Evolutionary conservation across 2,888 invertebrate genomes (phyloP).

Genomic region (Spodoptera littoralis): DNA sequence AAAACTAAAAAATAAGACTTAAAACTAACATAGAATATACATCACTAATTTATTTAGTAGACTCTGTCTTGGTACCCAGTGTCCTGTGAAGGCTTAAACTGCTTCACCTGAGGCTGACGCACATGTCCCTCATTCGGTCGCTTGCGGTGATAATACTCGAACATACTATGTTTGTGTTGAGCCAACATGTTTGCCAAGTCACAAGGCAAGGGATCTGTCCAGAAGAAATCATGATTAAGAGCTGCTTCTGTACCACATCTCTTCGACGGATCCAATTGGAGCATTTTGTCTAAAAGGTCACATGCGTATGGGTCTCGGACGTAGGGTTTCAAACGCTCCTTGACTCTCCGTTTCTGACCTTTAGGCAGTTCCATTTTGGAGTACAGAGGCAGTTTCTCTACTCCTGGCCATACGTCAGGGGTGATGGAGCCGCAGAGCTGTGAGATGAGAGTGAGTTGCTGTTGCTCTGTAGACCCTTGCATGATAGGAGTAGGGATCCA

Average conservation of each 20-base stretch:
- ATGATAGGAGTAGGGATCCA: constrained; percentile 98
- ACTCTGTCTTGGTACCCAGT: constrained; percentile 96
- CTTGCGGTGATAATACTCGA: constrained; percentile 94
- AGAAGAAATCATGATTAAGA: constrained; percentile 99
- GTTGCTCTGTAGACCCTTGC: constrained; percentile 99
- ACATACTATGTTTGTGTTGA: constrained; percentile 97
- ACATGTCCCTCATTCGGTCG: constrained; percentile 89
- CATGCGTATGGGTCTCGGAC: constrained; percentile 97
- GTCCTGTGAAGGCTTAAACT: constrained; percentile 90
- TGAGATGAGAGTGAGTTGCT: constrained; percentile 97
- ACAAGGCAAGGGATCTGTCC: constrained; percentile 98
- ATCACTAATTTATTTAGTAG: constrained; percentile 85
- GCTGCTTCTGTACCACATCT: constrained; percentile 95
- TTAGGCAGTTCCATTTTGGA: constrained; percentile 96
- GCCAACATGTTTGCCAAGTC: constrained; percentile 97
- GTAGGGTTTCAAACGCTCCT: constrained; percentile 95
- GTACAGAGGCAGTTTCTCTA: constrained; percentile 96
- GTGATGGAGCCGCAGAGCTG: constrained; percentile 99
- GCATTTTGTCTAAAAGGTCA: constrained; percentile 96
- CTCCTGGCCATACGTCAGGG: constrained; percentile 97
- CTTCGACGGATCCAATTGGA: constrained; percentile 97
- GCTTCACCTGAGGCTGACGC: constrained; percentile 86
- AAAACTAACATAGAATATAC: too few species aligned
- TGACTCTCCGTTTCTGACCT: constrained; percentile 94
- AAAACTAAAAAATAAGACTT: background rate